Base-by-base conservation (phyloP, 2,113 vertebrate genomes). In the Gadus macrocephalus region DNA sequence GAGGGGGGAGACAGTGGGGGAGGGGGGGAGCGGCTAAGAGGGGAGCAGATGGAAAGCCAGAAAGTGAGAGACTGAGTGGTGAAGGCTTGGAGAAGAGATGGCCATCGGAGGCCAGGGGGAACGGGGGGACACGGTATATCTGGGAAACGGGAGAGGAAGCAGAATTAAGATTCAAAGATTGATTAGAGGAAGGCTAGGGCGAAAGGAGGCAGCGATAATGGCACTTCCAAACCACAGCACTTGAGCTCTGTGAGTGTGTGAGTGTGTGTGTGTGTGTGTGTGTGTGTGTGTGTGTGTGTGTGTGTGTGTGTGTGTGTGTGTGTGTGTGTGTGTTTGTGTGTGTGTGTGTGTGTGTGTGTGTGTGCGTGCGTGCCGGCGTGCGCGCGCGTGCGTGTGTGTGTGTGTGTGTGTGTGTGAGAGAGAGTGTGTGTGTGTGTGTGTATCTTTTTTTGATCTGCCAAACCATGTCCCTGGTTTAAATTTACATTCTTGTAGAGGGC, bases 381-480 rank as follows among this genome's bases (percentile, higher is more conserved):
- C n/a, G n/a, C n/a, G 31, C 4, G 31, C 4, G 31, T 31, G 31
- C 5, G 31, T 31, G 31, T 5, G 42, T 49, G 42, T 11, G 42
- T 49, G 42, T 49, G 42, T 49, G 42, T 31, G 19, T n/a, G 19
- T 49, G 42, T 49, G 42, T 2, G 42, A 9, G 42, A 11, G 42
- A 11, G 42, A 11, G 42, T 1, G 42, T 49, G 42, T 6, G 55
- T 58, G 55, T 58, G 55, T 58, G 55, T 58, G 55, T 17, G 2
- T 17, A 16, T 58, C 9, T n/a, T 15, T 35, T 35, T 14, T 64
- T 59, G 75, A 58, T 68, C 27, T 75, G 72, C 72, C 67, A 75
- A 75, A 66, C 77, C 71, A 65, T 69, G 66, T 64, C 31, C 53
- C 67, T 80, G 66, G 66, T 58, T 70, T 15, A 42, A 68, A 25